Conservation (phyloP, 2,888 invertebrate genomes). For the Plebejus anna region DNA sequence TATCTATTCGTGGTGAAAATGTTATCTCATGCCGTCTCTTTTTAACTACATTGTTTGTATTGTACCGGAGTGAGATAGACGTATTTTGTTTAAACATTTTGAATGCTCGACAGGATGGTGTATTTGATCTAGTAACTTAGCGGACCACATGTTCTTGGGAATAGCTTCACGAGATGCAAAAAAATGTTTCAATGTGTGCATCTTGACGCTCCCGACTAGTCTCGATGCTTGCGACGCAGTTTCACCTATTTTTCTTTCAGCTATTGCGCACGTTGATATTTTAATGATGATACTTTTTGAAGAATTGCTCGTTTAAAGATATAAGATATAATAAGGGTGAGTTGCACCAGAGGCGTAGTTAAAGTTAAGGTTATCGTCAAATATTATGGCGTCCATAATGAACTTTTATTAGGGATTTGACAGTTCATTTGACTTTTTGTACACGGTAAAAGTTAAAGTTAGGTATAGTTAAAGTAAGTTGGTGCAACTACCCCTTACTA, state of each 20-base stretch:
- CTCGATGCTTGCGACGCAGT: slow-evolving; percentile 49
- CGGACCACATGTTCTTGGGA: slow-evolving; percentile 78
- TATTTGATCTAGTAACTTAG: slow-evolving; percentile 78
- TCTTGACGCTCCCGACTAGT: slow-evolving; percentile 42
- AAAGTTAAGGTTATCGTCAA: no score
- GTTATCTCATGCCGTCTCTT: slow-evolving; percentile 54
- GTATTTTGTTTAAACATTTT: slow-evolving; percentile 68
- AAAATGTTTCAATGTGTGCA: slow-evolving; percentile 59
- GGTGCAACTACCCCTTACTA: no score
- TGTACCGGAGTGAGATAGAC: slow-evolving; percentile 53
- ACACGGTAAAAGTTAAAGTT: no score
- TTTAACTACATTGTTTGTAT: slow-evolving; percentile 42
- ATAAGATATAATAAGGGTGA: no score
- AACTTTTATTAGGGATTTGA: no score
- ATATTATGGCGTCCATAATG: no score
- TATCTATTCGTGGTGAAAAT: slow-evolving; percentile 65
- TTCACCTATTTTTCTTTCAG: not conserved
- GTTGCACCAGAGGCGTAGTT: no score
- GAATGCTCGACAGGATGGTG: slow-evolving; percentile 74
- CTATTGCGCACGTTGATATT: not conserved
- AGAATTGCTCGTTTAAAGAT: no score
- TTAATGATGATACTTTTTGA: no score
- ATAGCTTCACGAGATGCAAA: slow-evolving; percentile 74
- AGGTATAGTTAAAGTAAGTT: no score
- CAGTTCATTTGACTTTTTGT: no score